Conservation (phyloP, 1,140 invertebrate genomes). For the Drosophila grimshawi region DNA sequence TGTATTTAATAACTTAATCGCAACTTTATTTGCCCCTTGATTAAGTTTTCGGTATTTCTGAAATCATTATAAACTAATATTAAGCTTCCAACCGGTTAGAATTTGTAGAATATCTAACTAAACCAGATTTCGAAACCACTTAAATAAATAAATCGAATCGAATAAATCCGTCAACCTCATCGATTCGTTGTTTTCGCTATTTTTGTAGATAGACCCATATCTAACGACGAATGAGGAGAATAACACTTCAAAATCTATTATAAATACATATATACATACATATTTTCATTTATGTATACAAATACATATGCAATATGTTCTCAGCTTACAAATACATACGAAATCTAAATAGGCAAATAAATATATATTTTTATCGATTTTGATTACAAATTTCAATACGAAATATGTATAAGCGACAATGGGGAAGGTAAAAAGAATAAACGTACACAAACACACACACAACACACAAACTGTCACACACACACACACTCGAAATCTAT, state of each 20-base stretch:
- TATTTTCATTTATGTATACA: no score
- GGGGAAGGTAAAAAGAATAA: slow-evolving; percentile 47
- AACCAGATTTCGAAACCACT: slow-evolving; percentile 16
- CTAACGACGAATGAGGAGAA: neutral
- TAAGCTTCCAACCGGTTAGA: neutral
- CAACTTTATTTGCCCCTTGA: neutral
- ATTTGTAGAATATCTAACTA: slow-evolving; percentile 13
- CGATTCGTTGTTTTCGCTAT: no score
- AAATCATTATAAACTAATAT: neutral
- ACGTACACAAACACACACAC: slow-evolving; percentile 15
- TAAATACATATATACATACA: neutral
- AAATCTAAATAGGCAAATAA: slow-evolving; percentile 58
- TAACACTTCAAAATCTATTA: slow-evolving; percentile 7
- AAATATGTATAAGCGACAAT: slow-evolving; percentile 59
- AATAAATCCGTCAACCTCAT: no score
- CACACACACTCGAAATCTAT: slow-evolving; percentile 2
- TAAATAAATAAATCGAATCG: neutral
- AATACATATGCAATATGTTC: slow-evolving; percentile 11
- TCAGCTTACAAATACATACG: slow-evolving; percentile 9
- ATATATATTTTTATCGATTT: slow-evolving; percentile 73
- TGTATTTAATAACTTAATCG: neutral
- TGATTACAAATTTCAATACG: slow-evolving; percentile 81
- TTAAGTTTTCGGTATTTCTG: neutral
- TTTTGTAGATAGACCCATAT: neutral
- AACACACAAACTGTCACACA: neutral